Evolutionary conservation across 2,113 vertebrate species (phyloP), one percentile per base, ranked within the genome.

Genomic region (Okapia johnstoni): DNA sequence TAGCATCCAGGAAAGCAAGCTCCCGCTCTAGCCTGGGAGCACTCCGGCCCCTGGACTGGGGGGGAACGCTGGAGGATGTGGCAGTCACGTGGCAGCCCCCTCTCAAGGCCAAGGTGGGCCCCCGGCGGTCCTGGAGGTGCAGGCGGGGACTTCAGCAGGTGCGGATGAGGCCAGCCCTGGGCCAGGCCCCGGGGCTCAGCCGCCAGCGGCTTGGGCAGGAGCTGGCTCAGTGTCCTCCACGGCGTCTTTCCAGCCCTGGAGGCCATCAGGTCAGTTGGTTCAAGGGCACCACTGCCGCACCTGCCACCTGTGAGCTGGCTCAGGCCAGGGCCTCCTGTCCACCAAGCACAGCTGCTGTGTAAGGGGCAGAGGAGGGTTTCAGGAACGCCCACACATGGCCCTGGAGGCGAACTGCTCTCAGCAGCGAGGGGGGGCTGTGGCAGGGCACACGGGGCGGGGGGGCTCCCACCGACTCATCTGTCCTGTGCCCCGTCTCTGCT

Each of bases 81-180:
- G 48, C 52, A 6, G 36, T 36, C 1, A 23, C 0, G 0, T 9
- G 61, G 48, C 81, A 26, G 81, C 40, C 55, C 57, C 43, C 26
- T 43, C 81, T 79, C 12, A 2, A 16, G 76, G 54, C 86, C 0
- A 2, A 55, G 30, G 4, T 4, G 55, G 57, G 46, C 52, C 70
- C 3, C 4, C 5, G 57, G 3, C 0, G 2, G 40, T 36, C 63
- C 58, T 48, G 25, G 48, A 52, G 48, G 46, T 6, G 1, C 7
- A 12, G 25, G 40, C 43, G 15, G 40, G 43, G 16, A 10, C 61
- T 48, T 25, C 33, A 52, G 60, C 79, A n/a, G 46, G 60, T 52
- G 30, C 2, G 13, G 30, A 7, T 0, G 1, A 23, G 28, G 58
- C 28, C 1, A 0, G 8, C 2, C 73, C 17, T 3, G 28, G 73